phyloP scores from a whole-genome alignment of 2,113 vertebrate species.

The Asarcornis scutulata region DNA sequence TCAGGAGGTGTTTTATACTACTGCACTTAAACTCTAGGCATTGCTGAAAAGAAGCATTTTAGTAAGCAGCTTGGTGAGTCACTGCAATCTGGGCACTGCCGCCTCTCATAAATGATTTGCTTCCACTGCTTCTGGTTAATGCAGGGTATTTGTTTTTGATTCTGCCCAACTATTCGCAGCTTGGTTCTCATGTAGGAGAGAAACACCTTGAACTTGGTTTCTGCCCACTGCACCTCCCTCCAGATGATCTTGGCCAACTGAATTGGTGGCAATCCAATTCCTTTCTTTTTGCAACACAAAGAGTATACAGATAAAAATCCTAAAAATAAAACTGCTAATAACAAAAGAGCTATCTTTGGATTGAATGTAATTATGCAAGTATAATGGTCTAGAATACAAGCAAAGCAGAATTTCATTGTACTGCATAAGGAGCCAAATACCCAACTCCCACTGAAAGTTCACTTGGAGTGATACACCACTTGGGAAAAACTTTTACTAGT shows the following conservation, averaged over 20 bases:
- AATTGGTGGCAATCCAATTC: background rate
- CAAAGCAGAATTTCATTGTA: background rate
- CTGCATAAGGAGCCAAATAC: background rate
- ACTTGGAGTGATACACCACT: background rate
- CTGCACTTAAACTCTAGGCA: background rate
- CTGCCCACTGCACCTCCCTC: background rate
- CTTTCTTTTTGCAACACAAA: background rate
- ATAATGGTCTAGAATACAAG: background rate
- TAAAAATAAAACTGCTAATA: conserved; percentile 2
- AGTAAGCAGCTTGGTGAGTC: background rate
- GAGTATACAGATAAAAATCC: background rate
- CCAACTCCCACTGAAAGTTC: background rate
- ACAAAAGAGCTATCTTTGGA: background rate
- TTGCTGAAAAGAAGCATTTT: background rate
- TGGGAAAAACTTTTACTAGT: background rate
- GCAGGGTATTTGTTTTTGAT: background rate
- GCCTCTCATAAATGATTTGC: background rate
- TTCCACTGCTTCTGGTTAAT: background rate
- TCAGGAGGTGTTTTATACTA: background rate
- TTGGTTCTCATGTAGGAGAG: background rate
- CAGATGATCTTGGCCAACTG: background rate
- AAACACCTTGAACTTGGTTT: background rate
- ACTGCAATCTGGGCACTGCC: background rate
- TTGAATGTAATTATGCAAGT: background rate
- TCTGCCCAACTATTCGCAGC: background rate